Percentiles rank a stretch among this genome's conserved stretches.
Evolutionary conservation across 2,888 invertebrate species (phyloP).

Genomic region (Stenoptilia bipunctidactyla): DNA sequence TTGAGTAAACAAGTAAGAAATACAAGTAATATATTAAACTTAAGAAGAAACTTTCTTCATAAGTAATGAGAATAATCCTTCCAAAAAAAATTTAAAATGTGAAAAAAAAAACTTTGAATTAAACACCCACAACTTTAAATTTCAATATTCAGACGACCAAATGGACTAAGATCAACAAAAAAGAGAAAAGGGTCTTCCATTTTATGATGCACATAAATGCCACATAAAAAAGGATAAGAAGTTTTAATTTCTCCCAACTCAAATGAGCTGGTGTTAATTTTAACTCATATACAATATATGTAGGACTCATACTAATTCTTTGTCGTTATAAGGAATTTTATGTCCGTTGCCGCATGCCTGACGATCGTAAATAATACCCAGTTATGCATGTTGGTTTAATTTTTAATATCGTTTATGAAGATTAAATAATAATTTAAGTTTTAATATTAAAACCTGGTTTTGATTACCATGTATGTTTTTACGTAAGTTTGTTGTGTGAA

Average conservation of each 20-base stretch:
- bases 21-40: no score
- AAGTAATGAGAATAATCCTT: no score
- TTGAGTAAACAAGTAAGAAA: no score
- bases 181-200: conserved; percentile 19
- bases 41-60: no score
- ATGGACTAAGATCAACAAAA: not conserved
- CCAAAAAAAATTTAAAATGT: no score
- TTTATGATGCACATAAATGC: conserved; percentile 63
- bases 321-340: conserved; percentile 53
- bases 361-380: conserved; percentile 48
- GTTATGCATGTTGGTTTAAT: conserved; percentile 61
- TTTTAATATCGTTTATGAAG: conserved; percentile 15
- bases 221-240: conserved; percentile 65
- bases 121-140: no score
- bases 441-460: no score
- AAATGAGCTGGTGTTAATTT: conserved; percentile 66
- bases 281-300: conserved; percentile 21
- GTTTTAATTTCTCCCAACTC: conserved; percentile 60
- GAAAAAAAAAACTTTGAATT: no score
- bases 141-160: conserved; percentile 14
- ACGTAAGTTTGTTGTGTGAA: no score
- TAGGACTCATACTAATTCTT: conserved; percentile 40
- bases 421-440: not conserved
- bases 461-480: no score
- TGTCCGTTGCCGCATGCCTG: conserved; percentile 34